These are phyloP conservation scores for Oegoconia quadripuncta DNA, from an alignment of 2,888 invertebrate genomes.

Conservation along the genomic window DNA sequence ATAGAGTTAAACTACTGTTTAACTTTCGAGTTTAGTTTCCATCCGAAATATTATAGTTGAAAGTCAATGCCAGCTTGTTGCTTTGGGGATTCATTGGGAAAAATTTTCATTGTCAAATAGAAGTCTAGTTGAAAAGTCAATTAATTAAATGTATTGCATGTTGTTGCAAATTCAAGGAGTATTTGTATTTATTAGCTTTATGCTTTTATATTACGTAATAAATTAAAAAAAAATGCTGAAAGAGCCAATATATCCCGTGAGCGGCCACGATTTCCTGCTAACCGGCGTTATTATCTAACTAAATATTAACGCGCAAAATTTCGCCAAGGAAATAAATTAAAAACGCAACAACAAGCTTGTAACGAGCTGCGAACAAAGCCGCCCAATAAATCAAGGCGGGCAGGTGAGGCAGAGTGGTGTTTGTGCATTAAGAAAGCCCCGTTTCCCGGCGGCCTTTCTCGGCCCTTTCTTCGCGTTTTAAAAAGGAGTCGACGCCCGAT, in stretches of 20 bases:
- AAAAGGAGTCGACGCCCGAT: conserved; percentile 77
- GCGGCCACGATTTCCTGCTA: conserved; percentile 21
- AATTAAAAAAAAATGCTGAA: not conserved
- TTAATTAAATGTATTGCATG: no score
- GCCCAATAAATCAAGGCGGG: conserved; percentile 74
- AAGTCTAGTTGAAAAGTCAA: no score
- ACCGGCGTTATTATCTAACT: conserved; percentile 57
- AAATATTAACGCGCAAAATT: conserved; percentile 71
- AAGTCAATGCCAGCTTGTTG: no score
- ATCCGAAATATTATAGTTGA: no score
- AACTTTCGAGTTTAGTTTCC: no score
- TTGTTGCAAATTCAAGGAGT: no score
- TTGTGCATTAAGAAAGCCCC: conserved; percentile 77
- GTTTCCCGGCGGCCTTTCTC: conserved; percentile 72
- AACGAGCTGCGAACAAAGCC: conserved; percentile 74
- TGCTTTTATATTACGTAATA: not conserved
- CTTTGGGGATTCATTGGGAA: no score
- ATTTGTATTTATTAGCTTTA: no score
- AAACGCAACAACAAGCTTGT: conserved; percentile 78
- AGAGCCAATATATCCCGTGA: not conserved
- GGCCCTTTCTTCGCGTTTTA: conserved; percentile 75
- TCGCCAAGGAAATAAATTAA: conserved; percentile 74
- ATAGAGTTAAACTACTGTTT: no score
- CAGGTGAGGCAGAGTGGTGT: conserved; percentile 74
- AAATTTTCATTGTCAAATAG: no score